phyloP scores from a whole-genome alignment of 37 sponge, comb jelly and placozoan genomes.

The Theonella swinhoei region DNA sequence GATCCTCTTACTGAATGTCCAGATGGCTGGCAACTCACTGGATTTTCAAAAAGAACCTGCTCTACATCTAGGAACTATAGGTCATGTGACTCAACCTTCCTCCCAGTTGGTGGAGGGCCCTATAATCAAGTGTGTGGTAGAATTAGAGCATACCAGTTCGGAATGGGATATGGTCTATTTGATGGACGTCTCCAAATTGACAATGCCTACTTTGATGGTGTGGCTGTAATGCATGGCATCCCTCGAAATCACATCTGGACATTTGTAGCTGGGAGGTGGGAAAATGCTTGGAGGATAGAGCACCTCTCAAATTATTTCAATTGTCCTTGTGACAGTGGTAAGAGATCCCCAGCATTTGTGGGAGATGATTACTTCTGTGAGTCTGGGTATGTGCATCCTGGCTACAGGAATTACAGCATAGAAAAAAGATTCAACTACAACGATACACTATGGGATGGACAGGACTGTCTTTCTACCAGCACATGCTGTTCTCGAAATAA shows the following conservation, averaged over 20 bases:
- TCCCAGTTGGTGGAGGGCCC: neutral
- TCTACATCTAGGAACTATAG: neutral
- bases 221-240: neutral
- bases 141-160: neutral
- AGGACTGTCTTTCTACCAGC: conserved; percentile 11
- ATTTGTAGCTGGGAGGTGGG: conserved; percentile 5
- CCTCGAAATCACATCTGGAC: conserved; percentile 33
- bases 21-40: neutral
- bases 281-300: neutral
- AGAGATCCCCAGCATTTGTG: conserved; percentile 11
- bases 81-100: neutral
- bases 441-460: conserved; percentile 37
- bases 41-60: neutral
- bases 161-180: neutral
- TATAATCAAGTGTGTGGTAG: neutral
- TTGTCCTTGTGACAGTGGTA: conserved; percentile 14
- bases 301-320: neutral
- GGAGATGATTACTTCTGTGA: conserved; percentile 36
- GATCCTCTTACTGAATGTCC: neutral
- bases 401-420: neutral
- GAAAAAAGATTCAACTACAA: neutral
- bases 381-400: neutral
- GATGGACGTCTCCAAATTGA: neutral
- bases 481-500: conserved; percentile 1
- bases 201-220: conserved; percentile 11